Conservation (phyloP, 2,888 invertebrate species). For the Pristionchus exspectatus region DNA sequence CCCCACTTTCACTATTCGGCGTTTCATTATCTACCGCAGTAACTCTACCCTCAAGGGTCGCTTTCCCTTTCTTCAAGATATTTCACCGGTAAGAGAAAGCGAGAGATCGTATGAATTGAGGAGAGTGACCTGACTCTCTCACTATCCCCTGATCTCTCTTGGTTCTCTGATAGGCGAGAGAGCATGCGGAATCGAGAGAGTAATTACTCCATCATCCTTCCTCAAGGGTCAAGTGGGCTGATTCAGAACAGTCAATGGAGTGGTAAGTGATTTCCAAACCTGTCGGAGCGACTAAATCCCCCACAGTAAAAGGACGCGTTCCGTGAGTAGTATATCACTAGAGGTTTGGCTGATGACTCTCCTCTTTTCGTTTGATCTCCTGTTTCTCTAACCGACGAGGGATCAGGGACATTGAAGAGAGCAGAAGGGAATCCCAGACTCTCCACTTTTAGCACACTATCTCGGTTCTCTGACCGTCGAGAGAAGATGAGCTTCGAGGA, state of each 20-base stretch:
- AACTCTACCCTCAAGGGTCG: neutral
- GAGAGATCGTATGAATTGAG: neutral
- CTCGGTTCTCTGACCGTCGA: no score
- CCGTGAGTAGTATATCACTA: conserved; percentile 35
- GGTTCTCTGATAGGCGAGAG: no score
- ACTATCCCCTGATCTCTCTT: no score
- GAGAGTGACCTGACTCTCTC: neutral
- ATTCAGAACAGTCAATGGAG: conserved; percentile 36
- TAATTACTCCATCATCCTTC: neutral
- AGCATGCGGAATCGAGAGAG: no score
- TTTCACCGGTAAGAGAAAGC: neutral
- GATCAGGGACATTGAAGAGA: neutral
- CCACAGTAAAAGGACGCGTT: conserved; percentile 10
- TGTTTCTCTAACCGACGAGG: neutral
- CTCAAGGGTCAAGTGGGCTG: conserved; percentile 32
- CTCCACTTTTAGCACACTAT: neutral
- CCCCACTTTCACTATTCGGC: neutral
- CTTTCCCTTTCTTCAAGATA: neutral
- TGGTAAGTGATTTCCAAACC: conserved; percentile 30
- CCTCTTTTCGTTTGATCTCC: no score
- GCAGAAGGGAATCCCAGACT: no score
- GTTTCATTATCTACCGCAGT: neutral
- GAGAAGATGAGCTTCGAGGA: no score
- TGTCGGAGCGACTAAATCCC: conserved; percentile 16
- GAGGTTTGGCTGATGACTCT: neutral